A percentile compares a stretch with the other conserved stretches of the same genome.
Conservation (phyloP, 2,797 vertebrate genomes). For the Characodon lateralis region DNA sequence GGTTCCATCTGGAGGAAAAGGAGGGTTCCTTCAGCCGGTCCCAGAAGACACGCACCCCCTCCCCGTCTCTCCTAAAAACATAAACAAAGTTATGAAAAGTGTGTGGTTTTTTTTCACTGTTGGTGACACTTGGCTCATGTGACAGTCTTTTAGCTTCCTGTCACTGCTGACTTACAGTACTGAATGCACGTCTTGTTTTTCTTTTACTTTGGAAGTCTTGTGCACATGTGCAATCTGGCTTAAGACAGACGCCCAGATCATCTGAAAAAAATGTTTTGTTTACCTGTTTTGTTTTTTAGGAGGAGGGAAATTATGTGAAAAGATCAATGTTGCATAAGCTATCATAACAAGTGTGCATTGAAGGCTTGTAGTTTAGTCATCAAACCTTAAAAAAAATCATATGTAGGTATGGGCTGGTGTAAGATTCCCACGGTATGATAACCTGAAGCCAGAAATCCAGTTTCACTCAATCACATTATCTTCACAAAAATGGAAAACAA, state of each 20-base stretch:
- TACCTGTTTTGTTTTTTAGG: background rate
- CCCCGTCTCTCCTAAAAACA: conserved; percentile 80
- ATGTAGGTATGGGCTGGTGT: background rate
- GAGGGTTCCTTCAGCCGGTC: conserved; percentile 79
- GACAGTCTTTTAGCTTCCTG: background rate
- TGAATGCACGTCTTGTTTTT: background rate
- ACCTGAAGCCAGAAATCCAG: background rate
- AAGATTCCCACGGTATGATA: background rate
- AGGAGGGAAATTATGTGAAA: background rate
- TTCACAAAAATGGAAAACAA: background rate
- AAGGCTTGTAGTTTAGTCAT: background rate
- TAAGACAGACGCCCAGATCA: background rate
- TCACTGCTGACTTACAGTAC: background rate
- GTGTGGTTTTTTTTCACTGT: too few relatives aligned
- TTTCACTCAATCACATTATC: background rate
- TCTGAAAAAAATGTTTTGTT: background rate
- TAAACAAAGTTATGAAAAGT: conserved; percentile 9
- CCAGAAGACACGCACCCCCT: conserved; percentile 82
- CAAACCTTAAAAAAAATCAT: background rate
- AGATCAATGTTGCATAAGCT: background rate
- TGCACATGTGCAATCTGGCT: background rate
- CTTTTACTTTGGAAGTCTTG: background rate
- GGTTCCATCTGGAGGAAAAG: conserved; percentile 84
- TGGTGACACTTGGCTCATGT: background rate
- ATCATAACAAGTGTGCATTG: background rate